phyloP scores from a whole-genome alignment of 2,113 vertebrate species.

The Carlito syrichta region DNA sequence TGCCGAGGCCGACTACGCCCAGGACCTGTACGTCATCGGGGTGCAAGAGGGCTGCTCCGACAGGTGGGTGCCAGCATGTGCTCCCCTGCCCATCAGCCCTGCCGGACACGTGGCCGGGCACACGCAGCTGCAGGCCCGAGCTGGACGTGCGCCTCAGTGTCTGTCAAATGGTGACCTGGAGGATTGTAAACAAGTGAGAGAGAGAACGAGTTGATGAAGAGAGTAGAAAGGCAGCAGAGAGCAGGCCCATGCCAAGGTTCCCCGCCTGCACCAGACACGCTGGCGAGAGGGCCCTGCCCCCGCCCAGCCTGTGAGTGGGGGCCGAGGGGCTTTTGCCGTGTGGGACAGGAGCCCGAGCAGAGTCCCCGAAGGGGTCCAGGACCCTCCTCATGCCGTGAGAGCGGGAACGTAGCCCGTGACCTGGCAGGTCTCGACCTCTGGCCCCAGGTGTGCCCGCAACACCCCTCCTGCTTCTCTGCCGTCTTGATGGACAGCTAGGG shows the following conservation, averaged over 20 bases:
- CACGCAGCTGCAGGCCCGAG: rapidly evolving
- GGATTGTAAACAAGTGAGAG: rapidly evolving
- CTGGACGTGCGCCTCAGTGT: rapidly evolving
- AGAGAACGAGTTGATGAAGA: rapidly evolving
- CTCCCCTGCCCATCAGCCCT: background rate
- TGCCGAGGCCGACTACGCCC: slow-evolving; percentile 91
- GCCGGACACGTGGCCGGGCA: too few relatives aligned
- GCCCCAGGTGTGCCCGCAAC: too few relatives aligned
- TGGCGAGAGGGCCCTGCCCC: background rate
- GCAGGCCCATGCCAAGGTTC: background rate
- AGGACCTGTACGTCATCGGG: slow-evolving; percentile 95
- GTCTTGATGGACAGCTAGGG: rapidly evolving
- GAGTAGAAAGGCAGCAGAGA: background rate
- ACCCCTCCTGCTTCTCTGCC: rapidly evolving
- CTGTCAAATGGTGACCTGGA: rapidly evolving
- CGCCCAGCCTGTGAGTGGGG: too few relatives aligned
- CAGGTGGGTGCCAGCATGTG: slow-evolving; percentile 80
- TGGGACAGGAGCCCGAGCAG: too few relatives aligned
- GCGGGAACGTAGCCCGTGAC: background rate
- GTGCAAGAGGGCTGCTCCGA: slow-evolving; percentile 98
- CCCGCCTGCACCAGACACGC: background rate
- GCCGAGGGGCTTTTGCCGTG: too few relatives aligned
- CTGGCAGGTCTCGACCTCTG: background rate
- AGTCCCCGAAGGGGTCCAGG: too few relatives aligned
- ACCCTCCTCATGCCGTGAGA: background rate